Evolutionary conservation across 1,140 invertebrate species (phyloP).

Genomic region (Leptopilina boulardi): DNA sequence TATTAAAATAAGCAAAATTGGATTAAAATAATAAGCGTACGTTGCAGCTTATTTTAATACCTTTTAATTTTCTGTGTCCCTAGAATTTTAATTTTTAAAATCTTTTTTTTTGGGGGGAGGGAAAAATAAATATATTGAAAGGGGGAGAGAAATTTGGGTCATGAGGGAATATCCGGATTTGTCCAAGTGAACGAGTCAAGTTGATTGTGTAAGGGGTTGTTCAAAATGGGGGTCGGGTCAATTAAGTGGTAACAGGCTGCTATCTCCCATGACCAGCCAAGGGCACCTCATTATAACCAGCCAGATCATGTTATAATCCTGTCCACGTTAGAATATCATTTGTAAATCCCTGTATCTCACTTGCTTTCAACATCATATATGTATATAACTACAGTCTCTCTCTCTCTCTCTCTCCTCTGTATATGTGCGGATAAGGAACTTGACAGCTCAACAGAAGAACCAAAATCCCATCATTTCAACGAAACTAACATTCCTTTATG

Average conservation of each 20-base stretch:
- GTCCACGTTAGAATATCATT: slow-evolving; percentile 28
- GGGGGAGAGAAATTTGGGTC: neutral
- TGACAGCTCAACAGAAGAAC: slow-evolving; percentile 8
- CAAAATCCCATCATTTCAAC: slow-evolving; percentile 19
- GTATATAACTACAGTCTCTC: neutral
- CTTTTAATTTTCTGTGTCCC: too few species aligned
- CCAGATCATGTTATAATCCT: slow-evolving; percentile 28
- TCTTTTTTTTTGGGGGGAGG: too few species aligned
- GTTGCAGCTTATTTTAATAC: too few species aligned
- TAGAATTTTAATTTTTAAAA: too few species aligned
- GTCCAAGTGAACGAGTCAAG: slow-evolving; percentile 1
- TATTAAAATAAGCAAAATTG: too few species aligned
- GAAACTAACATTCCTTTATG: slow-evolving; percentile 28
- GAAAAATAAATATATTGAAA: neutral
- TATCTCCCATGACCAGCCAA: slow-evolving; percentile 22
- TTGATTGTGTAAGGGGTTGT: too few species aligned
- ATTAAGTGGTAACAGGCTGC: slow-evolving; percentile 22
- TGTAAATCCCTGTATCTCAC: slow-evolving; percentile 15
- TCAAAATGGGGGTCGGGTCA: slow-evolving; percentile 24
- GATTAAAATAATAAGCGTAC: too few species aligned
- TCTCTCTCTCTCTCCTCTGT: neutral
- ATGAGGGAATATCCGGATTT: slow-evolving; percentile 17
- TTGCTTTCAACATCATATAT: neutral
- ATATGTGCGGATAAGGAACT: neutral
- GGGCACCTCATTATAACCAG: slow-evolving; percentile 25